A percentile compares a stretch with the other conserved stretches of the same genome.
These are phyloP conservation scores for Rhogogaster chlorosoma DNA, from an alignment of 2,888 invertebrate genomes.

Conservation along the genomic window DNA sequence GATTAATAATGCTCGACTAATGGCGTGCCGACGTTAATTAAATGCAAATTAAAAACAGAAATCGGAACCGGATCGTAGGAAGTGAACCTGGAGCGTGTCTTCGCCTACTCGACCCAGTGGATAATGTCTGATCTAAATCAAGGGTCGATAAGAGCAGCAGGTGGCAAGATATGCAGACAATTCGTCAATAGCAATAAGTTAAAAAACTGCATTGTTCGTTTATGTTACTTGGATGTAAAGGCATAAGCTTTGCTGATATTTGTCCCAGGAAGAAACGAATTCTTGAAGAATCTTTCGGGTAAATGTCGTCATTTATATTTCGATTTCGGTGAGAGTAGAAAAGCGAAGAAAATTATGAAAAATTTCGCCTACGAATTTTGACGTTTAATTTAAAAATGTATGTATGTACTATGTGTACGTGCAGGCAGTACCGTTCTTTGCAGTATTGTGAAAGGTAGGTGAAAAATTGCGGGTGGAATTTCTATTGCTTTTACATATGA, in stretches of 20 bases:
- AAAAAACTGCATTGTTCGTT: not conserved
- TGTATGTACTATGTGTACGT: not conserved
- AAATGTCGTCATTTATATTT: not conserved
- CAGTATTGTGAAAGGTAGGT: not conserved
- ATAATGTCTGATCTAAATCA: not conserved
- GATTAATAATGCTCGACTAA: not conserved
- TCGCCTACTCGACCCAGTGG: not conserved
- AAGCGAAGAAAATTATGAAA: not conserved
- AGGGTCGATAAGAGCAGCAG: not conserved
- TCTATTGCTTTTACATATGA: conserved; percentile 33
- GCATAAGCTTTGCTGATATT: not conserved
- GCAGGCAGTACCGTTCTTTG: not conserved
- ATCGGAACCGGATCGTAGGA: conserved; percentile 22
- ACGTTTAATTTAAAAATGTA: conserved; percentile 23
- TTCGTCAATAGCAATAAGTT: not conserved
- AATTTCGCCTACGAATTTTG: not conserved
- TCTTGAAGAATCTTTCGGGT: not conserved
- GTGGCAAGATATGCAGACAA: not conserved
- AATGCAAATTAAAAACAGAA: not conserved
- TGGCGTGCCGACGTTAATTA: not conserved
- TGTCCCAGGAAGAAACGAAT: not conserved
- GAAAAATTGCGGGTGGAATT: conserved; percentile 27
- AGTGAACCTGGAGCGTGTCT: not conserved
- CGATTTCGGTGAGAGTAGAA: not conserved
- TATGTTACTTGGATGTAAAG: not conserved